Conservation (phyloP, 2,797 vertebrate species). For the Stomatorhinus walkeri region DNA sequence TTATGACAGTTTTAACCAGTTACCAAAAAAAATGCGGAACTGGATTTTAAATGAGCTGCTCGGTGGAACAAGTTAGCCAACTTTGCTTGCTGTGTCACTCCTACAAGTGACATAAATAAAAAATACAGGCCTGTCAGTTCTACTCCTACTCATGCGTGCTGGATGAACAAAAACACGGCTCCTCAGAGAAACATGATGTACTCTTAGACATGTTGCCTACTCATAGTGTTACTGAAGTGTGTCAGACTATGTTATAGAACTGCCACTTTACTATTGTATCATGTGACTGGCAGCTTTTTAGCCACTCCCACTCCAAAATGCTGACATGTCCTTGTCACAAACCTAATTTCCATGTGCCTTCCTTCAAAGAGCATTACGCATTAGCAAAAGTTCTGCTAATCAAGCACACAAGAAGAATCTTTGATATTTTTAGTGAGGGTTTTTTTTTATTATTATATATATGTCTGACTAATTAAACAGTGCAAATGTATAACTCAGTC, state of each 20-base stretch:
- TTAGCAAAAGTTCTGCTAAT: neutral
- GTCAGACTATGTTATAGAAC: neutral
- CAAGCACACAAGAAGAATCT: neutral
- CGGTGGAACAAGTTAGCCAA: neutral
- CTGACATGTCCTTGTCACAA: too few relatives aligned
- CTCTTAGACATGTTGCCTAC: neutral
- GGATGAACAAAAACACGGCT: neutral
- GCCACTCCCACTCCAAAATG: neutral
- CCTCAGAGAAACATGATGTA: neutral
- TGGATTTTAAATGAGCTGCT: conserved; percentile 11
- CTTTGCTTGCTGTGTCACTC: neutral
- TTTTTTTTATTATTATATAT: neutral
- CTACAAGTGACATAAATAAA: neutral
- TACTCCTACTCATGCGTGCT: neutral
- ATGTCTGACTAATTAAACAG: neutral
- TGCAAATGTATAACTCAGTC: neutral
- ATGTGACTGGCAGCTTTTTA: neutral
- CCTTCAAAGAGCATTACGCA: neutral
- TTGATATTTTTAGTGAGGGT: neutral
- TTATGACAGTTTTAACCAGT: neutral
- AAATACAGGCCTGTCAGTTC: neutral
- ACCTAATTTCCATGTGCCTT: too few relatives aligned
- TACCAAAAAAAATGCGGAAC: neutral
- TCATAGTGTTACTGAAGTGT: neutral
- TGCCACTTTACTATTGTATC: neutral